Evolutionary conservation across 2,888 invertebrate genomes (phyloP), one percentile per base, ranked within the genome.

Genomic region (Eristalinus aeneus): DNA sequence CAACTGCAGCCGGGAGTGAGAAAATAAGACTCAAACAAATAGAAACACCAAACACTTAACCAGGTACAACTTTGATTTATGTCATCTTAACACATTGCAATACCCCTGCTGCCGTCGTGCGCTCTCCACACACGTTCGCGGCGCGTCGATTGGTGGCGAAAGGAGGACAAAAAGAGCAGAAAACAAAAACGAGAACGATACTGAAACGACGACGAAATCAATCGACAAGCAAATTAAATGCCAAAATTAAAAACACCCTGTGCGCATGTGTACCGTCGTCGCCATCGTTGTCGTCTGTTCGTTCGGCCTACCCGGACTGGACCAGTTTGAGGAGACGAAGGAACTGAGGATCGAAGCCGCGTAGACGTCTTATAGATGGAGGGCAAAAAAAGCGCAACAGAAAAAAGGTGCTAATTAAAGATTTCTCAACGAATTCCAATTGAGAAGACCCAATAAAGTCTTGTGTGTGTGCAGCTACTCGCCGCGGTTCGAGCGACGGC

Each of bases 191-290:
- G 56, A 56, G 11, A 31, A 46, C 53, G 36, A 53, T 39, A 60
- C 32, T 27, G 34, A 64, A 39, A 46, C 34, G 73, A 67, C 22
- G 67, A 76, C 67, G 53, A 80, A 85, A 76, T 85, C 81, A 85
- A 85, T 85, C 85, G 81, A 81, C 85, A 85, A 85, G 85, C 81
- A 85, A 85, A 85, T 85, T 85, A 81, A 81, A 85, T 69, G 76
- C 64, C 72, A 73, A 80, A 80, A 68, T 76, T 68, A 80, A 69
- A 65, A 61, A 74, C 63, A 64, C 32, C 46, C 16, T 31, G 36
- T 16, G 23, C 39, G 36, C 27, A 31, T 64, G 39, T 32, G 11
- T 67, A 69, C 31, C 32, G 36, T n/a, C 31, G n/a, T 16, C 27
- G 10, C 53, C 39, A 39, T 27, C 27, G 27, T 27, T 5, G 27